Conservation (phyloP, 2,113 vertebrate species). For the Ahaetulla prasina region DNA sequence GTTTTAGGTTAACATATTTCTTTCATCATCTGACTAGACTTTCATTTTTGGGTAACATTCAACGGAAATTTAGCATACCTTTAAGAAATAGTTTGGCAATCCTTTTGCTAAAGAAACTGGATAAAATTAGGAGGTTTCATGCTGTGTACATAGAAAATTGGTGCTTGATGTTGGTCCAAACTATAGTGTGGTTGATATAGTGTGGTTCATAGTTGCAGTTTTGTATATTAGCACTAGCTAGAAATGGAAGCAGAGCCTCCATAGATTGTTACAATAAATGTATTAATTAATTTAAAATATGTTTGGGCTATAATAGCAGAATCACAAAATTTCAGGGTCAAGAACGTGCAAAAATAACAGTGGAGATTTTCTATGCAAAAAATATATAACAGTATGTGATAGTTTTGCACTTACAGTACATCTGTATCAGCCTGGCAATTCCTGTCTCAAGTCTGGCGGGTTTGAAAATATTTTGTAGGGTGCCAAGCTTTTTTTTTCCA, state of each 20-base stretch:
- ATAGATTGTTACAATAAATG: background rate
- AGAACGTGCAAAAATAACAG: background rate
- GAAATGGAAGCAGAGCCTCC: background rate
- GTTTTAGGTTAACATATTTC: background rate
- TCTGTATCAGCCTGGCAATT: background rate
- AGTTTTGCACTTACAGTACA: background rate
- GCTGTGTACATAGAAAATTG: background rate
- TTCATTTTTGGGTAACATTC: background rate
- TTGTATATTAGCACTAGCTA: background rate
- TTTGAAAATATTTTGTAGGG: background rate
- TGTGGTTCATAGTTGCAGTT: background rate
- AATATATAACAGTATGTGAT: background rate
- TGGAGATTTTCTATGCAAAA: background rate
- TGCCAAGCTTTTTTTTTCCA: background rate
- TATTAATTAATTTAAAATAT: background rate
- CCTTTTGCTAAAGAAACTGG: background rate
- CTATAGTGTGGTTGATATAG: background rate
- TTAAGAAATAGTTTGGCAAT: background rate
- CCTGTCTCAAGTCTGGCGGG: no score
- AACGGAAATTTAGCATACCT: background rate
- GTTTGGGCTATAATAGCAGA: background rate
- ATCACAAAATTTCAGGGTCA: background rate
- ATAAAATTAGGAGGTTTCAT: background rate
- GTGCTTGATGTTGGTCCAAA: background rate
- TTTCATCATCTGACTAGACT: background rate